Evolutionary conservation across 2,888 invertebrate species (phyloP), one percentile per base, ranked within the genome.

Genomic region (Onchidella celtica): DNA sequence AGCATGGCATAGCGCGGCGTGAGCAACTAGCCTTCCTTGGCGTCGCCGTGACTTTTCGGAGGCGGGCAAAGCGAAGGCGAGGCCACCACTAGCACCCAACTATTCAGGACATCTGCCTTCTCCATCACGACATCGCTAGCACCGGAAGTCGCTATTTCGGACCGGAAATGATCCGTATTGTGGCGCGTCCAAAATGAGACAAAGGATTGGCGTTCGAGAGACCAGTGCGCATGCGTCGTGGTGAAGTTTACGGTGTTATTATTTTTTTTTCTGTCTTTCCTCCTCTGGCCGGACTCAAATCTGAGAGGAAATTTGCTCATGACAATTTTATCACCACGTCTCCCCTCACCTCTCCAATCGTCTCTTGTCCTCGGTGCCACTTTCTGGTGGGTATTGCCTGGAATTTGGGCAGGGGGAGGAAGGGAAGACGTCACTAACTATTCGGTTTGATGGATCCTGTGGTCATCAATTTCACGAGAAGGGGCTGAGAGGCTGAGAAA

Each of bases 81-180:
- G 47, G 36, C n/a, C 6, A 21, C 59, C 59, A 57, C 59, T 61
- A 61, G 61, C 36, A 59, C 57, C 61, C 17, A 36, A 14, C 34
- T 73, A 73, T 73, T 65, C 65, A 75, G 32, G 75, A 27, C 75
- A 75, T 32, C 75, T 75, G 75, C 75, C 17, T 40, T 61, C 40
- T 38, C 47, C 65, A 1, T 17, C 34, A 40, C 38, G 3, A 29
- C 29, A 29, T 21, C 65, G 29, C 21, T 40, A 61, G 65, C 27
- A 27, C 29, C 63, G 75, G 75, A 75, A 75, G 75, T 75, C 29
- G 75, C 75, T 65, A 75, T 75, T 75, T 75, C 75, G 65, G 65
- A 65, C 75, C 36, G 75, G 75, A 75, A 65, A 75, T 75, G 75
- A 65, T 75, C 75, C 75, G 75, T 75, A 65, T 75, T 75, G 75